Evolutionary conservation across 2,797 vertebrate genomes (phyloP).

Genomic region (Cynopterus sphinx): DNA sequence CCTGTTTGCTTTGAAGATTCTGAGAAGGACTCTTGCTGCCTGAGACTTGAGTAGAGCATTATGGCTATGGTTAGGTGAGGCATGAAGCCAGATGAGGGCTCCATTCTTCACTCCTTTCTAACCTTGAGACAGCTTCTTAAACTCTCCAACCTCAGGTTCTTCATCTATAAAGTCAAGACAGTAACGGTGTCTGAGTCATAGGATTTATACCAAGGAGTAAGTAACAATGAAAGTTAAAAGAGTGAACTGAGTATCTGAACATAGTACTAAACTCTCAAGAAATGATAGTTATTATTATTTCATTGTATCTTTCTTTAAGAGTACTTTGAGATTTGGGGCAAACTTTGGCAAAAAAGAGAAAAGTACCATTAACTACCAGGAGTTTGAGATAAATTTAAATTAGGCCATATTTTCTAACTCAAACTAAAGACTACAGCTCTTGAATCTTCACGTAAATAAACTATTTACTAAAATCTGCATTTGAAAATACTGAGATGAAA

Average conservation of each 20-base stretch:
- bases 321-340: neutral
- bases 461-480: neutral
- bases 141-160: neutral
- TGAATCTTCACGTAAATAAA: neutral
- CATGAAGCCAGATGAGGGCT: neutral
- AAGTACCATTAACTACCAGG: neutral
- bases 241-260: neutral
- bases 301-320: neutral
- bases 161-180: neutral
- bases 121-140: neutral
- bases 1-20: neutral
- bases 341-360: neutral
- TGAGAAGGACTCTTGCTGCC: neutral
- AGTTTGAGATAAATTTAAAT: neutral
- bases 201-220: constrained; percentile 13
- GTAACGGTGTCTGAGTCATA: neutral
- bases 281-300: neutral
- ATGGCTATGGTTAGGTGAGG: accelerated
- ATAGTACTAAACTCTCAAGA: neutral
- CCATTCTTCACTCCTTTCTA: neutral
- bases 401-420: neutral
- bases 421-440: neutral
- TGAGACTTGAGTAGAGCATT: accelerated
- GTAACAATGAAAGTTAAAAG: neutral
- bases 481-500: neutral